Percentiles rank a stretch among this genome's conserved stretches.
Evolutionary conservation across 2,797 vertebrate genomes (phyloP).

Genomic region (Simalia tracyae): DNA sequence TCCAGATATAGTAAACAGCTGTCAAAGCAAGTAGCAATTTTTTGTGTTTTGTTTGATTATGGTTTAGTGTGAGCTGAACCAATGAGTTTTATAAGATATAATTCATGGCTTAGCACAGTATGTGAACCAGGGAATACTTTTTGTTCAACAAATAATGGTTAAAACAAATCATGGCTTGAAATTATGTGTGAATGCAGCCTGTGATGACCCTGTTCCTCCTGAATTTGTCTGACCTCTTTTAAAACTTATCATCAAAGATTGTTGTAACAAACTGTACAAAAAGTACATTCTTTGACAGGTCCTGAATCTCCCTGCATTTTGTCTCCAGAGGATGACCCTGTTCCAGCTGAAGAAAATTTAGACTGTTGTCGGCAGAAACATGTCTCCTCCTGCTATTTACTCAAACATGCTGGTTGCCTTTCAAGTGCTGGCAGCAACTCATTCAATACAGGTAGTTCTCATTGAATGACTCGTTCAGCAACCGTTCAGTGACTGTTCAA

Average conservation of each 20-base stretch:
- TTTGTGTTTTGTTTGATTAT: background rate
- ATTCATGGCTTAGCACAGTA: background rate
- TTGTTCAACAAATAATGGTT: background rate
- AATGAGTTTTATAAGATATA: background rate
- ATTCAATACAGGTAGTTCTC: background rate
- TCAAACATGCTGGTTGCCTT: background rate
- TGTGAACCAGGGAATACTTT: background rate
- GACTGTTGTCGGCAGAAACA: background rate
- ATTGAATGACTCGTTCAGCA: background rate
- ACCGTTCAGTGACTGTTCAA: background rate
- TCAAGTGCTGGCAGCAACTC: background rate
- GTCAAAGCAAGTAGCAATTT: background rate
- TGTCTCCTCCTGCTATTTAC: background rate
- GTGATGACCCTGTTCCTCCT: background rate
- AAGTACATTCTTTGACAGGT: background rate
- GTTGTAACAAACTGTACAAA: background rate
- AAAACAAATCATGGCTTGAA: background rate
- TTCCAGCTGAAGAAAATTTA: background rate
- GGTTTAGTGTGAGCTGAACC: background rate
- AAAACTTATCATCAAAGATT: background rate
- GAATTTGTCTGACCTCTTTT: background rate
- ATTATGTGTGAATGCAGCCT: background rate
- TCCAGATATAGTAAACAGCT: background rate
- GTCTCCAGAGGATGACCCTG: background rate
- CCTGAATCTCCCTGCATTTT: background rate